Percentiles rank a stretch among this genome's conserved stretches.
These are phyloP conservation scores for Pristionchus maxplancki DNA, from an alignment of 2,888 invertebrate species.

Conservation along the genomic window DNA sequence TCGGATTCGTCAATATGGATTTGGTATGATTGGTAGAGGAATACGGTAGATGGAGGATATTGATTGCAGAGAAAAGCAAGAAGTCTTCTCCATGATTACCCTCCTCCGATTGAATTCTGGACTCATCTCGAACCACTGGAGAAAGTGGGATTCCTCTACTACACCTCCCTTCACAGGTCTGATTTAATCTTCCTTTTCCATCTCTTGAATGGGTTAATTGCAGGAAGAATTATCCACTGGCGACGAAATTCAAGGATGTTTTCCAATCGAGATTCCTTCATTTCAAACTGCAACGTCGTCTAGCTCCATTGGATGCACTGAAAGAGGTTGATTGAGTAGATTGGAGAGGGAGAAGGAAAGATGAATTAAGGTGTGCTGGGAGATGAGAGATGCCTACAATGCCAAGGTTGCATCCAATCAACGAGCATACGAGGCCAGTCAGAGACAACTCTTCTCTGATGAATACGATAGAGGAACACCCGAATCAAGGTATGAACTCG, in stretches of 20 bases:
- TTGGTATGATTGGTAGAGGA: neutral
- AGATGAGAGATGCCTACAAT: constrained; percentile 64
- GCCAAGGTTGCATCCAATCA: constrained; percentile 48
- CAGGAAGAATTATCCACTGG: constrained; percentile 47
- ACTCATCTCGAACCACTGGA: constrained; percentile 58
- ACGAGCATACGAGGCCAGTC: constrained; percentile 62
- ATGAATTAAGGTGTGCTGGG: constrained; percentile 55
- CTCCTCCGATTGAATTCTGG: constrained; percentile 49
- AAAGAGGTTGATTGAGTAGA: constrained; percentile 53
- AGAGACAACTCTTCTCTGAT: constrained; percentile 70
- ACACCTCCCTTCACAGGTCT: constrained; percentile 61
- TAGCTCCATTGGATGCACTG: constrained; percentile 53
- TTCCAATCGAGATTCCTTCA: constrained; percentile 71
- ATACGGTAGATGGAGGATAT: neutral
- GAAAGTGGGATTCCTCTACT: constrained; percentile 69
- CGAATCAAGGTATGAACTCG: constrained; percentile 56
- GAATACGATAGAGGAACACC: constrained; percentile 68
- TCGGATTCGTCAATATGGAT: constrained; percentile 45
- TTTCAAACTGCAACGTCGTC: constrained; percentile 57
- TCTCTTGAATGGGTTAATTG: neutral
- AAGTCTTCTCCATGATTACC: neutral
- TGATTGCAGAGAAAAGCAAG: neutral
- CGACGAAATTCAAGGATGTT: constrained; percentile 60
- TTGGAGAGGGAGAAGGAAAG: neutral
- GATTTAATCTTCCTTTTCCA: neutral